Percentiles rank a stretch among this genome's conserved stretches.
Evolutionary conservation across 2,888 invertebrate species (phyloP).

Genomic region (Drosophila bunnanda): DNA sequence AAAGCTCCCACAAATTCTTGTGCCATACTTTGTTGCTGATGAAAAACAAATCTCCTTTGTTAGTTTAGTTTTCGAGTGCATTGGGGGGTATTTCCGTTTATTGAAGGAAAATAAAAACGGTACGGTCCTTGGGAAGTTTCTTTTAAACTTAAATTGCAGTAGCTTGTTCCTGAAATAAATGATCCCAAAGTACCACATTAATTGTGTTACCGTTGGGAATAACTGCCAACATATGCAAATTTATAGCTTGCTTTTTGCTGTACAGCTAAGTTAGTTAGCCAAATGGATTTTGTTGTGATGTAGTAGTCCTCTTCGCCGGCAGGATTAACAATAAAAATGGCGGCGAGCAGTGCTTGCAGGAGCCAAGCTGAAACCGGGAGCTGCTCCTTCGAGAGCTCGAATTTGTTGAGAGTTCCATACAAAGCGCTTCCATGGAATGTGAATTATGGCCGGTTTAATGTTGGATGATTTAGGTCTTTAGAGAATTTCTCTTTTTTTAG

Average conservation of each 20-base stretch:
- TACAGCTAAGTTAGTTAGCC: constrained; percentile 18
- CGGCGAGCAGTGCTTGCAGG: background rate
- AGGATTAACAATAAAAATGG: constrained; percentile 26
- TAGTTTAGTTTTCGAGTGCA: constrained; percentile 19
- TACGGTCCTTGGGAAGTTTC: background rate
- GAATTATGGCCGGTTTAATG: constrained; percentile 18
- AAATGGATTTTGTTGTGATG: constrained; percentile 20
- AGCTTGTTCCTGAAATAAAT: constrained; percentile 17
- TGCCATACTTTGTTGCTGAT: background rate
- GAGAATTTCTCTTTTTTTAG: constrained; percentile 6
- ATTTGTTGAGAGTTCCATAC: background rate
- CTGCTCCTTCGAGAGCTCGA: background rate
- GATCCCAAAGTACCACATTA: constrained; percentile 16
- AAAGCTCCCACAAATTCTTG: constrained; percentile 5
- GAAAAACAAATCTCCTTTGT: background rate
- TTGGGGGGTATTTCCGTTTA: background rate
- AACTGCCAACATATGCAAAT: constrained; percentile 35
- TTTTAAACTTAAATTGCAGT: background rate
- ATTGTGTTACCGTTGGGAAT: constrained; percentile 13
- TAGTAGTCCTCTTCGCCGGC: background rate
- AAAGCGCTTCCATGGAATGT: background rate
- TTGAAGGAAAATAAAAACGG: constrained; percentile 1
- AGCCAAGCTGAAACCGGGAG: background rate
- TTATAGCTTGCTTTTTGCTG: constrained; percentile 5
- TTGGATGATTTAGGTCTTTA: constrained; percentile 20